Conservation (phyloP, 2,888 invertebrate genomes). For the Brachynemurus nebulosus region DNA sequence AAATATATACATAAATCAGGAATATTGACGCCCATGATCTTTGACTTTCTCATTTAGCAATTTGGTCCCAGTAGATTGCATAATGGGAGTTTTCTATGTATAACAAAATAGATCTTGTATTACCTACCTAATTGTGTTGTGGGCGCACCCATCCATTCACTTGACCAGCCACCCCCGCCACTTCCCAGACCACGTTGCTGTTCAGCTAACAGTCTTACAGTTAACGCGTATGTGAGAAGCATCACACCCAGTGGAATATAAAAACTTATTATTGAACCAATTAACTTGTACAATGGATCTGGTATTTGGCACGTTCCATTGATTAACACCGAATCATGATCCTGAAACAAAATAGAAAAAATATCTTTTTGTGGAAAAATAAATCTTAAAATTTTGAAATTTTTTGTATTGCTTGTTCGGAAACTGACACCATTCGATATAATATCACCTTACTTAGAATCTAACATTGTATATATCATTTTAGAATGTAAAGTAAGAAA, state of each 20-base stretch:
- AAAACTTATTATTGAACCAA: constrained; percentile 90
- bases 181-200: constrained; percentile 62
- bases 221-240: constrained; percentile 88
- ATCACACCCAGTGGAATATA: constrained; percentile 92
- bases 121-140: constrained; percentile 3
- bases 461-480: too few relatives aligned
- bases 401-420: not conserved
- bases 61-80: too few relatives aligned
- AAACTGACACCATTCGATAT: not conserved
- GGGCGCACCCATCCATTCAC: constrained; percentile 54
- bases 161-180: constrained; percentile 46
- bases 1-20: too few relatives aligned
- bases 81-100: too few relatives aligned
- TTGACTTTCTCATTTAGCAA: too few relatives aligned
- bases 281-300: constrained; percentile 76
- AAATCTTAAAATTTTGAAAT: not conserved
- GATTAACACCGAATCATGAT: constrained; percentile 69
- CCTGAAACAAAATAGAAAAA: constrained; percentile 38
- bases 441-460: too few relatives aligned
- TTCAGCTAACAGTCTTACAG: constrained; percentile 71
- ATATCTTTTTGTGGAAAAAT: not conserved
- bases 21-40: too few relatives aligned
- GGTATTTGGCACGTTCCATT: constrained; percentile 78
- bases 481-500: too few relatives aligned
- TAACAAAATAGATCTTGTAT: too few relatives aligned